phyloP scores from a whole-genome alignment of 2,797 vertebrate genomes.

The Sylvia borin region DNA sequence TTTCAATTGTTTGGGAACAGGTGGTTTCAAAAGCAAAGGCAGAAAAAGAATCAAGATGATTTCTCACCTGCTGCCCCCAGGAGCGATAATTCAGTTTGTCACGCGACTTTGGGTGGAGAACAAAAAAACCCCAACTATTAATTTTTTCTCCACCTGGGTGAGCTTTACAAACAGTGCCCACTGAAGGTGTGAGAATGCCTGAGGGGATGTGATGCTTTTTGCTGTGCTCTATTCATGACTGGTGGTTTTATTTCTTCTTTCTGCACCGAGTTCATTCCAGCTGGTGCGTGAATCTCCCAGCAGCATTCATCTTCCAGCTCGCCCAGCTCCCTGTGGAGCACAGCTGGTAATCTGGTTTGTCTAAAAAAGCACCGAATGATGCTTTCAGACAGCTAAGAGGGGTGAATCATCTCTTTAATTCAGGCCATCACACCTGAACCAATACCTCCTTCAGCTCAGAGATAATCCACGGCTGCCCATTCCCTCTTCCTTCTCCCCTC shows the following conservation, averaged over 20 bases:
- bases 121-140: background rate
- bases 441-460: background rate
- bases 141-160: background rate
- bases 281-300: background rate
- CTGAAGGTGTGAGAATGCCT: background rate
- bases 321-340: background rate
- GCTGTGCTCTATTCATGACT: background rate
- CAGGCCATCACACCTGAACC: background rate
- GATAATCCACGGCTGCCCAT: background rate
- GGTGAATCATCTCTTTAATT: constrained; percentile 13
- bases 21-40: background rate
- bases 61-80: background rate
- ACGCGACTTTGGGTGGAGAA: background rate
- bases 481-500: background rate
- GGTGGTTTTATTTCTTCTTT: background rate
- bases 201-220: background rate
- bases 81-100: background rate
- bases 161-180: background rate
- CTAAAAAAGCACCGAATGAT: background rate
- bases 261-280: background rate
- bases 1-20: background rate
- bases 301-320: background rate
- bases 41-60: background rate
- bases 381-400: background rate
- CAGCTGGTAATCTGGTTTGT: background rate